These are phyloP conservation scores for Oncorhynchus kisutch DNA, from an alignment of 2,113 vertebrate species.

Conservation along the genomic window DNA sequence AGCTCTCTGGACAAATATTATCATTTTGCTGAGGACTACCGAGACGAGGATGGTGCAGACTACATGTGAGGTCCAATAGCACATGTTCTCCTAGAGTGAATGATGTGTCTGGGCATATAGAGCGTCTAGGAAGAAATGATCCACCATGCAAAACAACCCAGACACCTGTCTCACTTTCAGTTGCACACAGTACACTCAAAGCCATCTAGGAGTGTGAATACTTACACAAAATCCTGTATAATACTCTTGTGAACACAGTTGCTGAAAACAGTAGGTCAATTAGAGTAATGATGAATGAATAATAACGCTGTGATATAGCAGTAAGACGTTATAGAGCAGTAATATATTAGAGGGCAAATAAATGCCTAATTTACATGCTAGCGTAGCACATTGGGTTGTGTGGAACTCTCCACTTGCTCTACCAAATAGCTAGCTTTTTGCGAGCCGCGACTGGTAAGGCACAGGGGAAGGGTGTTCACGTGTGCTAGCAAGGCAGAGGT, in stretches of 20 bases:
- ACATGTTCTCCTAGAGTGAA: slow-evolving; percentile 67
- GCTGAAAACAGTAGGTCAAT: neutral
- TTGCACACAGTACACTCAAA: slow-evolving; percentile 7
- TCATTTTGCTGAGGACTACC: slow-evolving; percentile 67
- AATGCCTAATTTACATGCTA: too few species aligned
- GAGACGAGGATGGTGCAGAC: slow-evolving; percentile 59
- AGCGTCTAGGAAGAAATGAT: slow-evolving; percentile 52
- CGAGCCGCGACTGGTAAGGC: too few species aligned
- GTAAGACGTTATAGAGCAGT: too few species aligned
- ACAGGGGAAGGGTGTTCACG: too few species aligned
- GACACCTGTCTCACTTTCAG: slow-evolving; percentile 69
- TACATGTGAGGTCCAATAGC: slow-evolving; percentile 72
- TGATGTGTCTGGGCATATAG: slow-evolving; percentile 65
- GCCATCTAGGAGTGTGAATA: neutral
- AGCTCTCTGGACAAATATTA: slow-evolving; percentile 75
- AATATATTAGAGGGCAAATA: too few species aligned
- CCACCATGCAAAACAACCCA: slow-evolving; percentile 60
- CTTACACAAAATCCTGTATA: neutral
- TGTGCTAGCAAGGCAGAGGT: too few species aligned
- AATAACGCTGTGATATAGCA: too few species aligned
- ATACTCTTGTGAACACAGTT: neutral
- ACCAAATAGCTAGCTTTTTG: too few species aligned
- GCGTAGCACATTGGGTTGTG: too few species aligned
- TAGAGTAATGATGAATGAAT: neutral
- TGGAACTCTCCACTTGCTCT: too few species aligned